phyloP scores from a whole-genome alignment of 2,888 invertebrate genomes.

The Tryphoninae sp. region DNA sequence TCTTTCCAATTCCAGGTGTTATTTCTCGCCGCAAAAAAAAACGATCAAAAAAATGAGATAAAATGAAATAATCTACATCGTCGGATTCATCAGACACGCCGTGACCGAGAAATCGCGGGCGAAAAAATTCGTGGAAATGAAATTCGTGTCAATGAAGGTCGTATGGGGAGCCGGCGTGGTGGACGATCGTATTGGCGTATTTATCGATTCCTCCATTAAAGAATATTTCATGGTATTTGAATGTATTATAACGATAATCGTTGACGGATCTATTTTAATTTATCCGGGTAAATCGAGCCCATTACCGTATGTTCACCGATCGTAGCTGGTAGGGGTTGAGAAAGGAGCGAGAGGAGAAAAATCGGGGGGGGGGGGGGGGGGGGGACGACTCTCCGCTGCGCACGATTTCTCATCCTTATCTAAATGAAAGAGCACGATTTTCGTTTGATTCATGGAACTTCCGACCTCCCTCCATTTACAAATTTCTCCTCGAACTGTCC shows the following conservation, averaged over 20 bases:
- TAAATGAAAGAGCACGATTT: slow-evolving; percentile 60
- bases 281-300: not conserved
- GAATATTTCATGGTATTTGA: not conserved
- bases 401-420: slow-evolving; percentile 60
- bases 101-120: slow-evolving; percentile 19
- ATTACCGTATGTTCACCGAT: slow-evolving; percentile 33
- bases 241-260: not conserved
- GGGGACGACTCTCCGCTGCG: slow-evolving; percentile 27
- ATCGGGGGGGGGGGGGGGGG: not conserved
- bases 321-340: slow-evolving; percentile 1
- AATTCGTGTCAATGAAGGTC: slow-evolving; percentile 30
- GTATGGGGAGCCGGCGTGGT: not conserved
- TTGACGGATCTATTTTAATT: slow-evolving; percentile 16
- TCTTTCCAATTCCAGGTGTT: not conserved
- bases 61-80: not conserved
- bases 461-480: slow-evolving; percentile 21
- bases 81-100: slow-evolving; percentile 1
- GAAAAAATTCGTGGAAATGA: slow-evolving; percentile 34
- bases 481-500: slow-evolving; percentile 45
- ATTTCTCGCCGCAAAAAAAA: not conserved
- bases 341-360: too few relatives aligned
- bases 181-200: not conserved
- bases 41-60: not conserved
- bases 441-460: slow-evolving; percentile 61
- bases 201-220: not conserved